Conservation (phyloP, 2,113 vertebrate genomes). For the Taurulus bubalis region DNA sequence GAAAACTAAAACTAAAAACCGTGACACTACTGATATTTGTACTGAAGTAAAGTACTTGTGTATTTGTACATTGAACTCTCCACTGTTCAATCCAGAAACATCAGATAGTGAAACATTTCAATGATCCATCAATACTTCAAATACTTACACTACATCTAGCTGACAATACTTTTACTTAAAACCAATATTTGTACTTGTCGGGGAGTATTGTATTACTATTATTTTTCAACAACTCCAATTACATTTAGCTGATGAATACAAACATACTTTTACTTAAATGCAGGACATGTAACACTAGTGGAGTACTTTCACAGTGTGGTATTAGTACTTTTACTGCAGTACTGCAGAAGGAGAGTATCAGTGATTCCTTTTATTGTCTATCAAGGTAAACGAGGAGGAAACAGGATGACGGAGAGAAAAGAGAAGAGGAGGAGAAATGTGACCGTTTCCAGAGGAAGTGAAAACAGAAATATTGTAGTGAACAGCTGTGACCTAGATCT, state of each 20-base stretch:
- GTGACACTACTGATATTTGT: too few species aligned
- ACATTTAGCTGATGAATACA: background rate
- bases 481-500: slow-evolving; percentile 86
- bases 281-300: background rate
- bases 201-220: background rate
- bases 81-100: too few species aligned
- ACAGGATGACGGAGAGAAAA: background rate
- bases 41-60: too few species aligned
- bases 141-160: too few species aligned
- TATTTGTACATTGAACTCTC: too few species aligned
- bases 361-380: background rate
- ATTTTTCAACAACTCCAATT: background rate
- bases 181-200: too few species aligned
- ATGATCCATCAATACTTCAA: too few species aligned
- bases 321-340: background rate
- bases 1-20: too few species aligned
- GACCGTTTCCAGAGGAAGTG: slow-evolving; percentile 52
- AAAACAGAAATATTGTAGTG: slow-evolving; percentile 74
- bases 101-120: too few species aligned
- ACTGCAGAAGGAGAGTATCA: background rate
- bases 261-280: background rate
- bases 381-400: background rate
- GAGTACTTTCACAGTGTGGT: background rate
- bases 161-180: background rate
- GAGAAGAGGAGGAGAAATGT: slow-evolving; percentile 6